These are phyloP conservation scores for Drosophila infuscata DNA, from an alignment of 2,888 invertebrate species.

Conservation along the genomic window DNA sequence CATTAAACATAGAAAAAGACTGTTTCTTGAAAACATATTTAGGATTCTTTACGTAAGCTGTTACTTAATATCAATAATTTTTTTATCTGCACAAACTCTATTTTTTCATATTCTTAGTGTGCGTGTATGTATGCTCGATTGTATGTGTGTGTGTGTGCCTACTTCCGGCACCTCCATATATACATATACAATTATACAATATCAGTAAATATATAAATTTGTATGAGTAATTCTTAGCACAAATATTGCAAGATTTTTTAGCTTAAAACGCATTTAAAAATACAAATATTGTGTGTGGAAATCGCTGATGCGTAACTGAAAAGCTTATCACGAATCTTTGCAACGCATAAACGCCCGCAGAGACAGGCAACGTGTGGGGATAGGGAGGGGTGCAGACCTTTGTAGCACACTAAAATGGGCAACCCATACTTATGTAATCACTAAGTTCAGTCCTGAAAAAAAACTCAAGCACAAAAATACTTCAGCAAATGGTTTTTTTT, in stretches of 20 bases:
- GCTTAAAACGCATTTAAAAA: slow-evolving; percentile 70
- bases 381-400: slow-evolving; percentile 16
- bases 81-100: slow-evolving; percentile 16
- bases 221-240: slow-evolving; percentile 54
- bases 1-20: slow-evolving; percentile 58
- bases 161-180: neutral
- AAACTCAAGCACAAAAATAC: slow-evolving; percentile 37
- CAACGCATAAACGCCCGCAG: slow-evolving; percentile 10
- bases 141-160: slow-evolving; percentile 11
- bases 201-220: slow-evolving; percentile 12
- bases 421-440: slow-evolving; percentile 10
- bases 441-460: slow-evolving; percentile 23
- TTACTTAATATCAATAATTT: slow-evolving; percentile 17
- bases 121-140: slow-evolving; percentile 1
- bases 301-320: slow-evolving; percentile 7
- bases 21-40: slow-evolving; percentile 47
- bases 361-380: neutral
- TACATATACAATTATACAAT: slow-evolving; percentile 5
- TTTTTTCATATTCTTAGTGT: slow-evolving; percentile 4
- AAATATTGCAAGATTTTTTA: slow-evolving; percentile 49
- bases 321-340: slow-evolving; percentile 4
- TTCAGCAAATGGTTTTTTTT: too few relatives aligned
- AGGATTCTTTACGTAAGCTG: slow-evolving; percentile 33
- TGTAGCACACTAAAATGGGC: slow-evolving; percentile 24
- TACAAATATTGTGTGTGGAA: slow-evolving; percentile 21